Base-by-base conservation (phyloP, 2,888 invertebrate species). In the Acleris emargana region DNA sequence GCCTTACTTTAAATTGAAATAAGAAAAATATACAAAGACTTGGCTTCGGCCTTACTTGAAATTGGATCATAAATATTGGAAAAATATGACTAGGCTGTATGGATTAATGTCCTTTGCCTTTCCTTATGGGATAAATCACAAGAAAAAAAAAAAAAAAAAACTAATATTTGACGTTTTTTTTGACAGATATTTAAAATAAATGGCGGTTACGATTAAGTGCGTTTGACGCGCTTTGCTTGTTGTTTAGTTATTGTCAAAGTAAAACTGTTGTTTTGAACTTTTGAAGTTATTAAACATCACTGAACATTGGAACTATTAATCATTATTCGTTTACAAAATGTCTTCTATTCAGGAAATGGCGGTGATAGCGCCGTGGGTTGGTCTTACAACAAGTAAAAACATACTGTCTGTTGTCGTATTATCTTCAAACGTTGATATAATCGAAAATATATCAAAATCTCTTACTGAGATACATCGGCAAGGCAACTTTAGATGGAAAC, bases 311-410 rank as follows among this genome's bases (percentile, higher is more conserved):
- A 38, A 13, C 38, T 38, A 4, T 9, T 38, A 38, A 38, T 13
- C 13, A 13, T 38, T 4, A 13, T 13, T 38, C 9, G 38, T 13
- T 13, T 13, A 13, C 13, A 75, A 47, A 64, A 89, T 89, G 87
- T 88, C 89, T 57, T 61, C 68, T 22, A 74, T 74, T n/a, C 83
- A 86, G 70, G 83, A 88, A 64, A 79, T 85, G 60, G 67, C 76
- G 18, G 68, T 83, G 18, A 78, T 87, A 49, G 87, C 83, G 1
- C 90, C 90, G 0, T 93, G 92, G 92, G 78, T 90, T 54, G 91
- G 91, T 16, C 84, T 86, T 47, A 80, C 82, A 52, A 86, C 82
- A 69, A 83, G 72, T 68, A 88, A 80, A 76, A 91, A 91, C 55
- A 74, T 77, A n/a, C 71, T 92, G 58, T 82, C 87, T 7, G 76